A percentile compares a stretch with the other conserved stretches of the same genome.
Conservation (phyloP, 2,888 invertebrate genomes). For the Andricus quercusramuli region DNA sequence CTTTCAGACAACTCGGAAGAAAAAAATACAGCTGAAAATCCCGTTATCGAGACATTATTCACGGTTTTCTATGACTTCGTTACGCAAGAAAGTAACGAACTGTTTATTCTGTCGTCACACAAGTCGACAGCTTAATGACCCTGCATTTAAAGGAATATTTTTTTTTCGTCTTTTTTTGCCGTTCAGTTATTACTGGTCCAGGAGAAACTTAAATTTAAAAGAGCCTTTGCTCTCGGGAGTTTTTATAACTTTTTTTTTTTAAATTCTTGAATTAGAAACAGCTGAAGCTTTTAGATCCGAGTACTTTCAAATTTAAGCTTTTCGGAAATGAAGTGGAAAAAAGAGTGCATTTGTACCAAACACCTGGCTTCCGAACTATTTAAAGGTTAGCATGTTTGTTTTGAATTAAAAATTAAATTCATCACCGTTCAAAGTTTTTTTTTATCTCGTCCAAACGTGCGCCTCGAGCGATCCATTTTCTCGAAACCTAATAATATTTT, state of each 20-base stretch:
- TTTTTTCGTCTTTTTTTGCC: background rate
- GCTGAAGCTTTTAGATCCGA: background rate
- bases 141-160: background rate
- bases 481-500: no score
- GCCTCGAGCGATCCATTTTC: no score
- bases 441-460: no score
- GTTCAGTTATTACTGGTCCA: background rate
- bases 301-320: background rate
- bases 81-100: constrained; percentile 7
- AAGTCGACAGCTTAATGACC: constrained; percentile 9
- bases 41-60: background rate
- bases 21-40: constrained; percentile 4
- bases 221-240: constrained; percentile 8
- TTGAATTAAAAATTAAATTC: no score
- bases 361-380: no score
- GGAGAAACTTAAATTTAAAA: constrained; percentile 20
- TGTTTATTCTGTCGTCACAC: constrained; percentile 18
- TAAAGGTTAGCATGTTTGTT: no score
- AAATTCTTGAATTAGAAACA: background rate
- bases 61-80: constrained; percentile 3
- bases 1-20: background rate
- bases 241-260: background rate
- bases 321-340: no score
- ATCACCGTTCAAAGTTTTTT: no score
- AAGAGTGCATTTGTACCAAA: no score